Conservation (phyloP, 2,797 vertebrate species). For the Onychomys leucogaster region DNA sequence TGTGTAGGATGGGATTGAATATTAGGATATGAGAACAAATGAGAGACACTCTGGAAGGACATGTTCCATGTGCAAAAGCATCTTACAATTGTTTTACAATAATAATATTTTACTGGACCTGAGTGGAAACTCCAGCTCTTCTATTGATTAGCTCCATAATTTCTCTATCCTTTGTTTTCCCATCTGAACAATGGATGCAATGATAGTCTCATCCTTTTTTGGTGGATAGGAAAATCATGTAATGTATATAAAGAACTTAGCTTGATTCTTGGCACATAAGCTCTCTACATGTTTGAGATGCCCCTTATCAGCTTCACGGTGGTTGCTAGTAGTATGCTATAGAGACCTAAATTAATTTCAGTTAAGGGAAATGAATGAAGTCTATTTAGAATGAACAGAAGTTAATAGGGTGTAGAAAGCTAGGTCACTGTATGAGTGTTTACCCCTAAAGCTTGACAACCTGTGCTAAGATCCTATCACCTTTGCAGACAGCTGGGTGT, state of each 20-base stretch:
- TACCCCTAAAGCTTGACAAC: not conserved
- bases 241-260: not conserved
- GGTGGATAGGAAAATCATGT: not conserved
- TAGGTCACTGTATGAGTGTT: not conserved
- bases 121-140: not conserved
- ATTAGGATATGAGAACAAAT: not conserved
- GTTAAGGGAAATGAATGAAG: not conserved
- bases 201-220: not conserved
- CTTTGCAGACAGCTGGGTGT: not conserved
- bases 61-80: not conserved
- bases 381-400: not conserved
- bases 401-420: not conserved
- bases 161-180: slow-evolving; percentile 11
- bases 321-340: not conserved
- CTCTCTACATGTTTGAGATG: not conserved
- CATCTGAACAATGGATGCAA: not conserved
- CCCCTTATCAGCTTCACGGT: not conserved
- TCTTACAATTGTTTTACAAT: not conserved
- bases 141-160: not conserved
- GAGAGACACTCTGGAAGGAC: not conserved
- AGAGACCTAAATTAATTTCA: not conserved
- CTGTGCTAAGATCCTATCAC: not conserved
- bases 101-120: slow-evolving; percentile 2
- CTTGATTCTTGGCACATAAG: not conserved
- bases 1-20: not conserved